These are phyloP conservation scores for Anabas testudineus DNA, from an alignment of 2,797 vertebrate genomes.

Conservation along the genomic window DNA sequence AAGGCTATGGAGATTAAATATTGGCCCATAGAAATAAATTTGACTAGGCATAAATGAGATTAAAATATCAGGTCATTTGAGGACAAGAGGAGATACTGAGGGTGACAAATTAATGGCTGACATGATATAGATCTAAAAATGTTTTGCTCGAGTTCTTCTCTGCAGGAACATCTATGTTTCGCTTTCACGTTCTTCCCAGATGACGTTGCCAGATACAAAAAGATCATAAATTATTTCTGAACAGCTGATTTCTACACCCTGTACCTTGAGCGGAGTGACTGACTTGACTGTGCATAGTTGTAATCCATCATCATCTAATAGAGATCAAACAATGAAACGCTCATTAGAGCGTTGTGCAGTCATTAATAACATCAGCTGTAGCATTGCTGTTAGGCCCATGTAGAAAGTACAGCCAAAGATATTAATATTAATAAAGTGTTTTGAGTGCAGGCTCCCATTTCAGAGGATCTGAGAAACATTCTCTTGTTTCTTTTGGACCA, in stretches of 20 bases:
- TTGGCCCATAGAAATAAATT: neutral
- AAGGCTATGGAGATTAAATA: neutral
- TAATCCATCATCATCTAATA: slow-evolving; percentile 36
- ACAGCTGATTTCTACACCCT: slow-evolving; percentile 5
- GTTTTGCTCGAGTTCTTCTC: slow-evolving; percentile 18
- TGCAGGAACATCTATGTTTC: neutral
- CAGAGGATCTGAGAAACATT: slow-evolving; percentile 11
- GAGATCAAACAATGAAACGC: slow-evolving; percentile 16
- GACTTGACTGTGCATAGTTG: neutral
- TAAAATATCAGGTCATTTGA: neutral
- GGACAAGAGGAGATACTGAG: neutral
- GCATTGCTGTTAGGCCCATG: slow-evolving; percentile 22
- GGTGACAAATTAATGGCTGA: neutral
- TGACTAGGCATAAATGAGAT: neutral
- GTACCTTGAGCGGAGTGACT: slow-evolving; percentile 4
- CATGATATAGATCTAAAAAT: neutral
- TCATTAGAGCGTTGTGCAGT: neutral
- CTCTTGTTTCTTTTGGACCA: slow-evolving; percentile 13
- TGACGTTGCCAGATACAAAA: slow-evolving; percentile 33
- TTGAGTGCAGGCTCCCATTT: slow-evolving; percentile 31
- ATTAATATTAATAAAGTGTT: slow-evolving; percentile 49
- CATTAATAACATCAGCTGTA: slow-evolving; percentile 38
- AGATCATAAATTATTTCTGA: slow-evolving; percentile 27
- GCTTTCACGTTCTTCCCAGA: slow-evolving; percentile 5
- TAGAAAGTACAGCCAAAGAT: slow-evolving; percentile 26